Evolutionary conservation across 2,888 invertebrate genomes (phyloP), one percentile per base, ranked within the genome.

Genomic region (Eurois occulta): DNA sequence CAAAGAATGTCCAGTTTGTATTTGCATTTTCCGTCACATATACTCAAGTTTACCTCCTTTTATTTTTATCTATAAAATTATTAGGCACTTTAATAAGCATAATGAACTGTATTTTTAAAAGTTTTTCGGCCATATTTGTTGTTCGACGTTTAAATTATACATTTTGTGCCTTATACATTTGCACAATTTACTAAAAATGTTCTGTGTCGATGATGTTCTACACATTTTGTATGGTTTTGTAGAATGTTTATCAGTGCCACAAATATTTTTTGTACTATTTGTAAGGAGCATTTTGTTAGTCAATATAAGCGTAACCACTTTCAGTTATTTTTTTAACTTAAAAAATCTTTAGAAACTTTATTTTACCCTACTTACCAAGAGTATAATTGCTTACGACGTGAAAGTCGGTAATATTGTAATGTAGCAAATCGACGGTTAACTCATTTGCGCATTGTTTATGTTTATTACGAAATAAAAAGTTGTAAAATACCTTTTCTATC

Each of bases 391-490:
- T 91, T 90, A 88, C 89, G 88, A 88, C 83, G 85, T 83, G 86
- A 86, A 88, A 90, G 89, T 90, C 89, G 77, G 86, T 87, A 87
- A 85, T 89, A 87, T 88, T 90, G 88, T 91, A 92, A 91, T 92
- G 91, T 92, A 88, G 93, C 93, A 93, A 93, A 94, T 94, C 91
- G 91, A 92, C 89, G 86, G 88, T 92, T 92, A 92, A 93, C 93
- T 95, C 93, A 95, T 96, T 95, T 96, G 94, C 96, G 94, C 95
- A 95, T 94, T 94, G 95, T 96, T 95, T 94, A 95, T 94, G 95
- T 96, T 96, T 95, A 96, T 94, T 94, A 93, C 90, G 79, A 92
- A 95, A 95, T 95, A 95, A 96, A 94, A 95, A 92, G 90, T 92
- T 94, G 92, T 92, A 93, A 94, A 93, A 90, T 85, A 85, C 64